Evolutionary conservation across 2,797 vertebrate species (phyloP).

Genomic region (Chrosomus eos): DNA sequence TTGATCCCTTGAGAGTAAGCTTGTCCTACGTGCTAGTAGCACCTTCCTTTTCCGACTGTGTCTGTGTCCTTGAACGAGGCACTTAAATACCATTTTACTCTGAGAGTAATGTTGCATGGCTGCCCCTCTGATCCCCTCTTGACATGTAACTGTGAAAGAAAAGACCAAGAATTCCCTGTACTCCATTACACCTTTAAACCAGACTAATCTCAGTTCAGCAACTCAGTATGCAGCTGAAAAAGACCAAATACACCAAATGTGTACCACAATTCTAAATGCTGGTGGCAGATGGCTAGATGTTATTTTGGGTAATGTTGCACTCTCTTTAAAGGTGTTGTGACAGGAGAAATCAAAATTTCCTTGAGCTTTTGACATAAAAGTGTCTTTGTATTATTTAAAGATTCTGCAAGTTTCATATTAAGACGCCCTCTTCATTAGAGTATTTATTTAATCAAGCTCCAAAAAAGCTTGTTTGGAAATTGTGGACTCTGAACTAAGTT

Average conservation of each 20-base stretch:
- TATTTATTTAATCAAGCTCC: background rate
- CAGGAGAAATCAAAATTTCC: background rate
- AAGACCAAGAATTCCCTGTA: conserved; percentile 20
- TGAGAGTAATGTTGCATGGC: conserved; percentile 36
- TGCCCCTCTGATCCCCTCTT: conserved; percentile 19
- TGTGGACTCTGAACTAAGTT: too few relatives aligned
- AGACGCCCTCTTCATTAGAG: background rate
- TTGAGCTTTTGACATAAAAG: background rate
- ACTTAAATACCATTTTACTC: conserved; percentile 42
- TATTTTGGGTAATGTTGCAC: background rate
- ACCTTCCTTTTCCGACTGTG: background rate
- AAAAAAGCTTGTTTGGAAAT: background rate
- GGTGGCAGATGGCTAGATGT: background rate
- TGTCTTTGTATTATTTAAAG: background rate
- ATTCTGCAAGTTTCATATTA: background rate
- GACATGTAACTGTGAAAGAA: conserved; percentile 23
- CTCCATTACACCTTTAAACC: conserved; percentile 7
- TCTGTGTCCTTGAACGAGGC: conserved; percentile 37
- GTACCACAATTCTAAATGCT: background rate
- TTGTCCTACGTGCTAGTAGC: background rate
- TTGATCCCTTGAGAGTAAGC: conserved; percentile 29
- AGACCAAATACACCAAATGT: background rate
- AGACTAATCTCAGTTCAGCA: conserved; percentile 17
- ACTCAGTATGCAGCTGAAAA: background rate
- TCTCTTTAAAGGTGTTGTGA: background rate